Evolutionary conservation across 2,888 invertebrate species (phyloP), one percentile per base, ranked within the genome.

Genomic region (Aproaerema taeniolella): DNA sequence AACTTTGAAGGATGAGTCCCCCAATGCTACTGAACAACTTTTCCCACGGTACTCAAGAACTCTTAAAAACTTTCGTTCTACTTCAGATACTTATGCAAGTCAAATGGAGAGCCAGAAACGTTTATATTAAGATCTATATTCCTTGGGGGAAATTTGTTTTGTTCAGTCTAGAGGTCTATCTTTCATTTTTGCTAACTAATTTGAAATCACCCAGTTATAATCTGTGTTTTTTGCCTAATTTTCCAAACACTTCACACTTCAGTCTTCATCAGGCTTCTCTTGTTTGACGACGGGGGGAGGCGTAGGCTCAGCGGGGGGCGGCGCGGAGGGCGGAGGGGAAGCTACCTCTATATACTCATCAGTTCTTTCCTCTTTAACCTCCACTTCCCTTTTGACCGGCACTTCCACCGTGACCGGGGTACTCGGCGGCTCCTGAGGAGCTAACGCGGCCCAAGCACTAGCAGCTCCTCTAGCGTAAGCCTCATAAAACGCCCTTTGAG

Each of bases 281-380:
- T 76, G 80, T 52, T 86, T 86, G 11, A 86, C 74, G 5, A 70
- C 60, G 8, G 70, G 64, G 1, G 63, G 53, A 1, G 66, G 67
- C 1, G 63, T 43, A 2, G 63, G 39, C 1, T 53, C 46, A 3
- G 61, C 48, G 2, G 66, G 45, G 1, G 65, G 41, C n/a, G 65
- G 41, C n/a, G 61, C 62, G 2, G 61, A 52, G 1, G 63, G 60
- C 1, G 76, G 68, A 10, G 86, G 86, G 1, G 87, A 87, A 2
- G 78, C 71, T 10, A 87, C 87, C 52, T 87, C 87, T 3, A 87
- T 87, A 41, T 87, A 87, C 50, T 87, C 87, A 37, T 87, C 87
- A n/a, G 49, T 49, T 0, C 72, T 67, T 52, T 87, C 87, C 45
- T 86, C 86, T 44, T 87, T 87, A n/a, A 87, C 71, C 38, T 80